phyloP scores from a whole-genome alignment of 2,797 vertebrate species.

The Manis javanica region DNA sequence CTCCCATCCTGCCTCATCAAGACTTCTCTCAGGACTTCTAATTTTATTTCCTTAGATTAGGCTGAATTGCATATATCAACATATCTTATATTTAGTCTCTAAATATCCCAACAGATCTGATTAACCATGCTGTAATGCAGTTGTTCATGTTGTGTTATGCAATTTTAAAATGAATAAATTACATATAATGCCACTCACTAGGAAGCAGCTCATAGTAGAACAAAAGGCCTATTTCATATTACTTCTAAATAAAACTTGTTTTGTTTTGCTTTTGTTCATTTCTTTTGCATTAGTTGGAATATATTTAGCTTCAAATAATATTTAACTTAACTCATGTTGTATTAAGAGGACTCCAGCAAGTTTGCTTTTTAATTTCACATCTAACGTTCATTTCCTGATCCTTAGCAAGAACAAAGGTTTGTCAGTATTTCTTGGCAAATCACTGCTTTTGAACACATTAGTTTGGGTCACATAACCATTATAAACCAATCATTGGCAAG shows the following conservation, averaged over 20 bases:
- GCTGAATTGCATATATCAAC: neutral
- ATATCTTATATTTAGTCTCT: neutral
- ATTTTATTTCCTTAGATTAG: conserved; percentile 54
- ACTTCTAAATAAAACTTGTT: neutral
- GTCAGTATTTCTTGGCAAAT: neutral
- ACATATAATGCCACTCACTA: neutral
- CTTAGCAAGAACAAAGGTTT: neutral
- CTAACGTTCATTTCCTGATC: neutral
- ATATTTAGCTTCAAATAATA: neutral
- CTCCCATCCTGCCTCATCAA: neutral
- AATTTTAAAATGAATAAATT: conserved; percentile 36
- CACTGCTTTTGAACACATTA: neutral
- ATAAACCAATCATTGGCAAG: neutral
- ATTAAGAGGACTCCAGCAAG: neutral
- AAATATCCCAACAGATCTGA: neutral
- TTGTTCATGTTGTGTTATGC: neutral
- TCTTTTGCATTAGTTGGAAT: neutral
- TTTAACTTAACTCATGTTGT: neutral
- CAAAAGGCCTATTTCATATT: neutral
- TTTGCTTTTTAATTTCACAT: neutral
- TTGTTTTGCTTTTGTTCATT: neutral
- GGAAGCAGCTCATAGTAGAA: neutral
- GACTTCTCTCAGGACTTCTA: neutral
- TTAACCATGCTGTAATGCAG: neutral
- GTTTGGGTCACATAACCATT: neutral